phyloP scores from a whole-genome alignment of 2,113 vertebrate genomes.

The Callopanchax toddi region DNA sequence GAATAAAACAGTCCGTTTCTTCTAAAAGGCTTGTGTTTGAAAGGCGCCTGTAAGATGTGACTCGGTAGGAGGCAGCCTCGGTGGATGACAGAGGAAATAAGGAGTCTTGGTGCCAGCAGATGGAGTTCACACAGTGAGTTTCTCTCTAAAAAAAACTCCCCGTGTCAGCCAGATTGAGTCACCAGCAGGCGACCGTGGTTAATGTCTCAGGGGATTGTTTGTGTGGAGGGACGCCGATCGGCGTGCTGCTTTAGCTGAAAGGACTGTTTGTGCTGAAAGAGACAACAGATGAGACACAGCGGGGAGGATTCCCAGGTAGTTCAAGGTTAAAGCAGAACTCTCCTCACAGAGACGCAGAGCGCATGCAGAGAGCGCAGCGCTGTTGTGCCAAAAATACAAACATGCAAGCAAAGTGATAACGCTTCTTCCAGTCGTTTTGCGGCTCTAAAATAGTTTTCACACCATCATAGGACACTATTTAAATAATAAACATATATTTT shows the following conservation, averaged over 20 bases:
- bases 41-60: slow-evolving; percentile 44
- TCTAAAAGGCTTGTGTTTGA: slow-evolving; percentile 47
- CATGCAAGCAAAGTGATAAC: slow-evolving; percentile 1
- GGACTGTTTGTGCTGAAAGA: slow-evolving; percentile 38
- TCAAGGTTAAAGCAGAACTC: slow-evolving; percentile 54
- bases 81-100: slow-evolving; percentile 43
- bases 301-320: slow-evolving; percentile 43
- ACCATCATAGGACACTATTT: not conserved
- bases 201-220: slow-evolving; percentile 38
- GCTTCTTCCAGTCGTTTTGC: slow-evolving; percentile 8
- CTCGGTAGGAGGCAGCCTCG: slow-evolving; percentile 34
- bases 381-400: slow-evolving; percentile 6
- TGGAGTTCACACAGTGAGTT: slow-evolving; percentile 19
- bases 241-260: slow-evolving; percentile 23
- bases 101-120: not conserved
- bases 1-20: slow-evolving; percentile 53
- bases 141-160: slow-evolving; percentile 46
- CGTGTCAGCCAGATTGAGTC: slow-evolving; percentile 37
- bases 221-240: slow-evolving; percentile 27
- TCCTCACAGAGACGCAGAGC: not conserved
- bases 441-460: slow-evolving; percentile 10
- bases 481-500: not conserved
- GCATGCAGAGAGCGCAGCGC: not conserved
- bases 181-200: slow-evolving; percentile 46
- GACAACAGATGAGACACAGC: slow-evolving; percentile 29